These are phyloP conservation scores for Ammodytes marinus DNA, from an alignment of 2,113 vertebrate genomes.

Conservation along the genomic window DNA sequence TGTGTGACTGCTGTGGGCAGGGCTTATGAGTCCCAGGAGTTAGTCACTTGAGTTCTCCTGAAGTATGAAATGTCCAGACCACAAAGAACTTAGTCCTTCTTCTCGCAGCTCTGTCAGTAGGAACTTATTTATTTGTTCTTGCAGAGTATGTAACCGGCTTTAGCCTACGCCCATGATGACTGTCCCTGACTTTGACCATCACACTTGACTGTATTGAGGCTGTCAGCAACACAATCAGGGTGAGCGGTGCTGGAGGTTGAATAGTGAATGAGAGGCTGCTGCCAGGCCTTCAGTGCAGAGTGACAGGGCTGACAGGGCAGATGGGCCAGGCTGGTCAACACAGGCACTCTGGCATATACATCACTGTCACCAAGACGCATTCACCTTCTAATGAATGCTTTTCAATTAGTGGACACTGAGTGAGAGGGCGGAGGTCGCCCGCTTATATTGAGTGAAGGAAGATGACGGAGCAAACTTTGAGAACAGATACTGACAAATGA, in stretches of 20 bases:
- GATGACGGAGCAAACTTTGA: constrained; percentile 28
- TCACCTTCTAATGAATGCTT: constrained; percentile 76
- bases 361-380: constrained; percentile 69
- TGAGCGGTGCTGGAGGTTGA: constrained; percentile 46
- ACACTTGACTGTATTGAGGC: constrained; percentile 10
- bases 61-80: too few relatives aligned
- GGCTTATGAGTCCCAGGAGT: too few relatives aligned
- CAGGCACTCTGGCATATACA: constrained; percentile 62
- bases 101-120: too few relatives aligned
- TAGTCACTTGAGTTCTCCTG: too few relatives aligned
- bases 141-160: too few relatives aligned
- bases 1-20: too few relatives aligned
- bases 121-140: too few relatives aligned
- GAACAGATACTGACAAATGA: constrained; percentile 18
- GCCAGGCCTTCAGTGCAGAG: constrained; percentile 37
- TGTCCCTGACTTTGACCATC: constrained; percentile 34
- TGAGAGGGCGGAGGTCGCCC: constrained; percentile 55
- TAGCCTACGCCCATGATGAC: background rate
- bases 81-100: too few relatives aligned
- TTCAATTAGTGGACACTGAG: constrained; percentile 74
- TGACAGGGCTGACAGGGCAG: constrained; percentile 69
- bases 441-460: constrained; percentile 9
- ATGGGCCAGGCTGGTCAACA: constrained; percentile 57
- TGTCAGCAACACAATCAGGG: constrained; percentile 53
- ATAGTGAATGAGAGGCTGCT: constrained; percentile 50